Percentiles rank a stretch among this genome's conserved stretches.
These are phyloP conservation scores for Cryptophagus acutangulus DNA, from an alignment of 2,888 invertebrate genomes.

Conservation along the genomic window DNA sequence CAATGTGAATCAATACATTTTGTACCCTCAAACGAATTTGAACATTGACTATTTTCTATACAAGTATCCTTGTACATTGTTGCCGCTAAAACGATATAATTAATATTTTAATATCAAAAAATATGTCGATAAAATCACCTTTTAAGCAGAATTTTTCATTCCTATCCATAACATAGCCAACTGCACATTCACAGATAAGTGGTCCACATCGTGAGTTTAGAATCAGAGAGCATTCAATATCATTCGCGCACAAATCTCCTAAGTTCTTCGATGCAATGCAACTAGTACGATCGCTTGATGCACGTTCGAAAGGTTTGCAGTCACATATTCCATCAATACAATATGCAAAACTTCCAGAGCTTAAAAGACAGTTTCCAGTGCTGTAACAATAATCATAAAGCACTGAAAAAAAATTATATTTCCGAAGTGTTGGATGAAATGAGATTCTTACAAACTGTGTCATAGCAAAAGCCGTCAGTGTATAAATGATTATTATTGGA, in stretches of 20 bases:
- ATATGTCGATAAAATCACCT: too few species aligned
- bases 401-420: constrained; percentile 31
- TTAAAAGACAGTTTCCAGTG: constrained; percentile 38
- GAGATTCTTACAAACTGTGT: too few species aligned
- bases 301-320: constrained; percentile 23
- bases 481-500: too few species aligned
- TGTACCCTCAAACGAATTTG: constrained; percentile 33
- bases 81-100: constrained; percentile 35
- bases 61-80: constrained; percentile 38
- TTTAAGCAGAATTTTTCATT: constrained; percentile 36
- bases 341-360: constrained; percentile 33
- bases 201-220: too few species aligned
- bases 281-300: constrained; percentile 25
- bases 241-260: constrained; percentile 35
- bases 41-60: constrained; percentile 40
- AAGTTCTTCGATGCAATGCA: constrained; percentile 35
- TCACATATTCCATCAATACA: constrained; percentile 39
- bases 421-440: too few species aligned
- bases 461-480: too few species aligned
- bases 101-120: too few species aligned
- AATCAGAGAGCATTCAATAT: constrained; percentile 36
- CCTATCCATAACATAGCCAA: constrained; percentile 35
- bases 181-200: constrained; percentile 38
- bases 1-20: constrained; percentile 34
- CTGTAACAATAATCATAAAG: constrained; percentile 36